These are phyloP conservation scores for Lamellibrachia luymesi DNA, from an alignment of 1,140 invertebrate species.

Conservation along the genomic window DNA sequence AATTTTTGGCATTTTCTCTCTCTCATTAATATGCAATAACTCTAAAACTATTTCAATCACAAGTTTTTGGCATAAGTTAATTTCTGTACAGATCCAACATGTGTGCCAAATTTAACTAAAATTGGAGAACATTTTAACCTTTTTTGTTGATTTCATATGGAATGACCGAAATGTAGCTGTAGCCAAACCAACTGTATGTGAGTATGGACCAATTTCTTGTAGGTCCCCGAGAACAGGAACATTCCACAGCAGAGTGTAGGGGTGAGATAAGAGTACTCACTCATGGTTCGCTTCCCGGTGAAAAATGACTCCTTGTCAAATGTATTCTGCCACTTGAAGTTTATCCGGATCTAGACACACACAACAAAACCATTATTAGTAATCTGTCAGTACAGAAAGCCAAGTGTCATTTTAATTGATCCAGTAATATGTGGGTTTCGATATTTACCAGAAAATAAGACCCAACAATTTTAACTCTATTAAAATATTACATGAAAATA, in stretches of 20 bases:
- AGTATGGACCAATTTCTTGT: no score
- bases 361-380: not conserved
- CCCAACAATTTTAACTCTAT: no score
- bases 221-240: not conserved
- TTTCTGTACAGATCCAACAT: no score
- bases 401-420: no score
- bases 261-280: slow-evolving; percentile 64
- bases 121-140: no score
- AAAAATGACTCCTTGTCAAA: slow-evolving; percentile 96
- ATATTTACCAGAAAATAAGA: not conserved
- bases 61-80: no score
- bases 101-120: no score
- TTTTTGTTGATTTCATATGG: no score
- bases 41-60: no score
- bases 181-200: no score
- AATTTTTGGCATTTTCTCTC: no score
- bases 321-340: slow-evolving; percentile 99
- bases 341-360: slow-evolving; percentile 51
- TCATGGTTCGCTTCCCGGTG: slow-evolving; percentile 86
- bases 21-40: no score
- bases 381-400: not conserved
- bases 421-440: not conserved
- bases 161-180: not conserved
- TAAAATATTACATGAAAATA: not conserved
- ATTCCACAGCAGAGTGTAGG: not conserved